These are phyloP conservation scores for Umimayanthus kanabou DNA, from an alignment of 92 coral and sea anemone species.

Conservation along the genomic window DNA sequence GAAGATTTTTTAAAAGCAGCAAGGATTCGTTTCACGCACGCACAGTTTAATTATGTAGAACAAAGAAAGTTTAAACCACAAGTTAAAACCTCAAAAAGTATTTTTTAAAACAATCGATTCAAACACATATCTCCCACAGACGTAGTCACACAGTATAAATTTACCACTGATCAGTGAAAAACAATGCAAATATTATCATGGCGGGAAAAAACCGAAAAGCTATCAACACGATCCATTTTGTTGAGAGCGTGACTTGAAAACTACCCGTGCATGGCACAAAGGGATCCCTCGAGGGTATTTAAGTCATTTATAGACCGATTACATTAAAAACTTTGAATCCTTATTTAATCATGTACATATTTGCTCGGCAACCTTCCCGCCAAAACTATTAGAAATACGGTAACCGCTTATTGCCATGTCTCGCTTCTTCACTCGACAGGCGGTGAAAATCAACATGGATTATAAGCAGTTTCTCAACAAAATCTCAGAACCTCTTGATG, in stretches of 20 bases:
- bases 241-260: slow-evolving; percentile 31
- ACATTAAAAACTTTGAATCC: slow-evolving; percentile 6
- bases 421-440: slow-evolving; percentile 19
- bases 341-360: slow-evolving; percentile 21
- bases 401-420: slow-evolving; percentile 19
- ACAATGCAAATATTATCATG: background rate
- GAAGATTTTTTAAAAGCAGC: too few relatives aligned
- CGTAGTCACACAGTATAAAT: too few relatives aligned
- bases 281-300: slow-evolving; percentile 18
- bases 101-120: too few relatives aligned
- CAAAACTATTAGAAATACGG: background rate
- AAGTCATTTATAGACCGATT: background rate
- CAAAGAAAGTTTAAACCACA: too few relatives aligned
- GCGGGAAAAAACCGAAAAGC: background rate
- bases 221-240: background rate
- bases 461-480: slow-evolving; percentile 39
- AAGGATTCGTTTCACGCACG: too few relatives aligned
- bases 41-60: too few relatives aligned
- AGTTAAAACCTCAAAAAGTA: too few relatives aligned
- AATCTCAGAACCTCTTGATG: slow-evolving; percentile 29
- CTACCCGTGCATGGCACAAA: slow-evolving; percentile 18
- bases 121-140: too few relatives aligned
- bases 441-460: slow-evolving; percentile 46
- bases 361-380: slow-evolving; percentile 24
- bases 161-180: background rate